Evolutionary conservation across 2,113 vertebrate species (phyloP), one percentile per base, ranked within the genome.

Genomic region (Leuciscus idus): DNA sequence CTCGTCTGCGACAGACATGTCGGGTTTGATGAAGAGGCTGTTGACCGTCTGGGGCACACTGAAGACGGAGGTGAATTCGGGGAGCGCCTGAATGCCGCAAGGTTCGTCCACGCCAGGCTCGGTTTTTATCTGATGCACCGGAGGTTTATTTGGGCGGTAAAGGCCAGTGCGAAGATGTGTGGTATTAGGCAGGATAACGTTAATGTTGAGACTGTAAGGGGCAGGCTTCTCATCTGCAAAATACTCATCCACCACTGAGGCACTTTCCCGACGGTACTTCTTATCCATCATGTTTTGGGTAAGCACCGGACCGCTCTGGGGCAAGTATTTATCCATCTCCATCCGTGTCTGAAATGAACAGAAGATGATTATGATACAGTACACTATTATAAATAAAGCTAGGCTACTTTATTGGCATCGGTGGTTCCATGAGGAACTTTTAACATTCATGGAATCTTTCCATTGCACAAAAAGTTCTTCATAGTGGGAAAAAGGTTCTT

Each of bases 1-100:
- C 15, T 96, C 95, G 3, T 88, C 85, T 4, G 77, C 43, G 52
- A 66, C 9, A 1, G 91, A 90, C 92, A 95, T 74, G 89, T 97
- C 96, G 21, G 97, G 96, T 87, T 98, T 98, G 89, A 98, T 93
- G 90, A 97, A 97, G 81, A 97, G 95, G 77, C 92, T 96, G 93
- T 94, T 97, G 86, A 94, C 95, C 0, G 95, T 95, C 61, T 97
- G 97, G 0, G 96, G 96, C 88, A 96, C 89, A 88, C 94, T 98
- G 95, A 98, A 98, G 86, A 98, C 96, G 0, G 97, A 97, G 87
- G 96, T 98, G 94, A 98, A 98, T 89, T 97, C 96, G 0, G 97
- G 97, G 43, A 98, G 93, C 1, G 96, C 95, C 94, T 98, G 96
- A 0, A 93, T 91, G 61, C 94, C 87, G 72, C 95, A 88, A 64